A percentile compares a stretch with the other conserved stretches of the same genome.
Evolutionary conservation across 2,797 vertebrate species (phyloP).

Genomic region (Notolepis coatsorum): DNA sequence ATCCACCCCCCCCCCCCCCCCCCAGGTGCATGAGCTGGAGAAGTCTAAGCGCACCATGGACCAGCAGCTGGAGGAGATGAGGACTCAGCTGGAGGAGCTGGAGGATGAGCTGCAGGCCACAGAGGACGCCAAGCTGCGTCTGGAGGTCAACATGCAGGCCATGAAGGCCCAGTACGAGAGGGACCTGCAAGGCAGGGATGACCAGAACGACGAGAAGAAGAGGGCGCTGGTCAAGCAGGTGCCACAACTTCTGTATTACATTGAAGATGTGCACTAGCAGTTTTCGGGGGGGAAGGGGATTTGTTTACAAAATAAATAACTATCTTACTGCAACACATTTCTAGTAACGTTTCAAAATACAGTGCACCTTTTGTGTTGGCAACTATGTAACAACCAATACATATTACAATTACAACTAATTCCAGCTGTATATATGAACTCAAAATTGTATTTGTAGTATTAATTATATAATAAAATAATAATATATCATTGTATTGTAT

Average conservation of each 20-base stretch:
- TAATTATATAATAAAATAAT: no score
- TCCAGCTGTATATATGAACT: no score
- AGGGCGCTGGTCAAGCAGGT: conserved; percentile 94
- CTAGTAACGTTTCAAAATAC: no score
- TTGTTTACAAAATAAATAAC: no score
- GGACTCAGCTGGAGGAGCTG: conserved; percentile 95
- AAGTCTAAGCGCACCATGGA: conserved; percentile 95
- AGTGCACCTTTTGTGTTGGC: not conserved
- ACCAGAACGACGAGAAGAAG: conserved; percentile 97
- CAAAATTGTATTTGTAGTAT: not conserved
- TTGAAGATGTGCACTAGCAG: no score
- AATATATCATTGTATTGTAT: no score
- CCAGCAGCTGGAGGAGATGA: conserved; percentile 98
- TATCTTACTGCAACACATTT: no score
- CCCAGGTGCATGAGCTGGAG: conserved; percentile 95
- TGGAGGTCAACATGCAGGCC: conserved; percentile 99
- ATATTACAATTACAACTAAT: no score
- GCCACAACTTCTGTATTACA: no score
- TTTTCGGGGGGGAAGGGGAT: no score
- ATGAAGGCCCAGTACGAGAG: conserved; percentile 96
- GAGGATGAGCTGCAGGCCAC: conserved; percentile 98
- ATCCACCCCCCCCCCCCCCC: not conserved
- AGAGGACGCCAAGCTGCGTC: conserved; percentile 95
- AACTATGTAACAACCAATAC: not conserved
- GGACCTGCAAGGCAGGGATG: conserved; percentile 92